phyloP scores from a whole-genome alignment of 2,888 invertebrate species.

The Aphidius colemani region DNA sequence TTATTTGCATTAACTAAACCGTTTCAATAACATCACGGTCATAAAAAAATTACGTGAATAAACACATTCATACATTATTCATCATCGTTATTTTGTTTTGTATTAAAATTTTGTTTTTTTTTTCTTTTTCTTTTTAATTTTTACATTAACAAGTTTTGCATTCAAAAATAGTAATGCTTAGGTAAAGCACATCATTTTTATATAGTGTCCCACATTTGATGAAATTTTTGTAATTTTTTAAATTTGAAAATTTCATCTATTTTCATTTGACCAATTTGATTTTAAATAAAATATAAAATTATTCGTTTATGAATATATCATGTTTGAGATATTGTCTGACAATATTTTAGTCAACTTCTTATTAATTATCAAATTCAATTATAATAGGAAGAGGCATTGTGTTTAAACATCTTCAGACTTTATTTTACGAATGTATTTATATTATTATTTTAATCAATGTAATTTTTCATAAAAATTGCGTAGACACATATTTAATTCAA shows the following conservation, averaged over 20 bases:
- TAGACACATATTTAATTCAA: no score
- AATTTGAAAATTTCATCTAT: no score
- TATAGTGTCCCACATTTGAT: conserved; percentile 3
- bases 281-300: no score
- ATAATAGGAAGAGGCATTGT: no score
- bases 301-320: no score
- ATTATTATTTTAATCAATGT: no score
- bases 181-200: conserved; percentile 35
- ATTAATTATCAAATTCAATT: no score
- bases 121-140: conserved; percentile 23
- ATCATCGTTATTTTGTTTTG: conserved; percentile 17
- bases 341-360: no score
- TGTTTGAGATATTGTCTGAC: not conserved
- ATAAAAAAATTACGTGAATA: conserved; percentile 13
- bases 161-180: conserved; percentile 53
- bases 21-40: conserved; percentile 6
- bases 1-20: conserved; percentile 15
- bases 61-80: conserved; percentile 12
- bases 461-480: no score
- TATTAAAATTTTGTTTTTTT: conserved; percentile 12
- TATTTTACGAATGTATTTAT: no score
- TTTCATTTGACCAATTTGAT: no score
- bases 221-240: conserved; percentile 20
- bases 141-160: conserved; percentile 45
- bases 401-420: no score